Evolutionary conservation across 2,797 vertebrate genomes (phyloP).

Genomic region (Todus mexicanus): DNA sequence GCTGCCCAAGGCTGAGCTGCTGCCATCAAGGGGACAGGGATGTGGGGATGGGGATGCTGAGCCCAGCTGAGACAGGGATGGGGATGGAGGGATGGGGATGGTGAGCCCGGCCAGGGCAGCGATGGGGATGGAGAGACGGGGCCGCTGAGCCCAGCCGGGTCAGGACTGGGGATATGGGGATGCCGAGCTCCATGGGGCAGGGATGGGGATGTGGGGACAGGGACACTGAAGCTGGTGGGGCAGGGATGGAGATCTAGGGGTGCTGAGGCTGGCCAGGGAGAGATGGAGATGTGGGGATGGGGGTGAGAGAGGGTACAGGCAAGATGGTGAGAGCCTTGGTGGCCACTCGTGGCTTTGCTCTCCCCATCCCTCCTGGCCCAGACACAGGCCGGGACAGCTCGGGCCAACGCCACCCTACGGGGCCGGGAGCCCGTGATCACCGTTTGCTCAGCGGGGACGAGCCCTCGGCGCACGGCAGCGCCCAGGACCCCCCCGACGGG

Average conservation of each 20-base stretch:
- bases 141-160: too few species aligned
- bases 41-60: not conserved
- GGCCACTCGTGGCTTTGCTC: not conserved
- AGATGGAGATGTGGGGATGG: not conserved
- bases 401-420: accelerated
- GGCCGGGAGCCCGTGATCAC: accelerated
- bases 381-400: not conserved
- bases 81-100: not conserved
- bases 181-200: not conserved
- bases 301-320: too few species aligned
- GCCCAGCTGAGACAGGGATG: too few species aligned
- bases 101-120: not conserved
- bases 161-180: not conserved
- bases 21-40: not conserved
- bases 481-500: not conserved
- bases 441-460: accelerated
- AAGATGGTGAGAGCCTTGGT: accelerated
- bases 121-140: not conserved
- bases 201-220: not conserved
- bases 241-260: not conserved
- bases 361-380: not conserved
- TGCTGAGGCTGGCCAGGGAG: not conserved
- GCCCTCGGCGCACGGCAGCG: accelerated
- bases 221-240: not conserved
- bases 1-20: not conserved